A percentile compares a stretch with the other conserved stretches of the same genome.
These are phyloP conservation scores for Halcyon badia DNA, from an alignment of 2,797 vertebrate genomes.

Conservation along the genomic window DNA sequence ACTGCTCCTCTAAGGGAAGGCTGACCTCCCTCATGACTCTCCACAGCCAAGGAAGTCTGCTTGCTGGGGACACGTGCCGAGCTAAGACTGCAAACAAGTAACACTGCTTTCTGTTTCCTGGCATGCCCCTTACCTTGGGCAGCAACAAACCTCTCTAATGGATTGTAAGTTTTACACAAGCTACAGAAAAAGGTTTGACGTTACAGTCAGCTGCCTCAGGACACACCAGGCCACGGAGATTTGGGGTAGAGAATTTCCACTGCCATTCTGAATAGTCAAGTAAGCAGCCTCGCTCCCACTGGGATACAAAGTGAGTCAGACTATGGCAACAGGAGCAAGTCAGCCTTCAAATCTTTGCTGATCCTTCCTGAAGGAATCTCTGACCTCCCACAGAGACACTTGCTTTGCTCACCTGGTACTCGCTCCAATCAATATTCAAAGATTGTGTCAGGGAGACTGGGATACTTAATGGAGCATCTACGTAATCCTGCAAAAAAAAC, in stretches of 20 bases:
- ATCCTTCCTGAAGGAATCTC: not conserved
- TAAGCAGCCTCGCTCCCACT: not conserved
- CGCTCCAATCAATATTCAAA: conserved; percentile 95
- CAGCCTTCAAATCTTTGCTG: not conserved
- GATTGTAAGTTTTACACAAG: not conserved
- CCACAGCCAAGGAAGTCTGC: not conserved
- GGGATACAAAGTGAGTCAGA: not conserved
- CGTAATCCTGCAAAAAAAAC: conserved; percentile 87
- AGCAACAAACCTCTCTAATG: not conserved
- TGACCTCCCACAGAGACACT: not conserved
- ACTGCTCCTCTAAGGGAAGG: not conserved
- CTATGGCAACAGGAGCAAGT: not conserved
- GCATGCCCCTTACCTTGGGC: not conserved
- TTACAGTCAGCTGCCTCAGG: not conserved
- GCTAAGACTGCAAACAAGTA: not conserved
- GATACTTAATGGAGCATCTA: conserved; percentile 96
- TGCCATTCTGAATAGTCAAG: not conserved
- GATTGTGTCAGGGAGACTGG: conserved; percentile 89
- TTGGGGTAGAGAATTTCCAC: not conserved
- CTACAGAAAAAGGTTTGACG: not conserved
- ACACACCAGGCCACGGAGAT: not conserved
- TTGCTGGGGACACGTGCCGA: accelerated
- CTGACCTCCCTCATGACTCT: not conserved
- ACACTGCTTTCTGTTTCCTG: not conserved
- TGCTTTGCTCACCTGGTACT: conserved; percentile 90